Conservation (phyloP, 2,888 invertebrate species). For the Tridacna gigas region DNA sequence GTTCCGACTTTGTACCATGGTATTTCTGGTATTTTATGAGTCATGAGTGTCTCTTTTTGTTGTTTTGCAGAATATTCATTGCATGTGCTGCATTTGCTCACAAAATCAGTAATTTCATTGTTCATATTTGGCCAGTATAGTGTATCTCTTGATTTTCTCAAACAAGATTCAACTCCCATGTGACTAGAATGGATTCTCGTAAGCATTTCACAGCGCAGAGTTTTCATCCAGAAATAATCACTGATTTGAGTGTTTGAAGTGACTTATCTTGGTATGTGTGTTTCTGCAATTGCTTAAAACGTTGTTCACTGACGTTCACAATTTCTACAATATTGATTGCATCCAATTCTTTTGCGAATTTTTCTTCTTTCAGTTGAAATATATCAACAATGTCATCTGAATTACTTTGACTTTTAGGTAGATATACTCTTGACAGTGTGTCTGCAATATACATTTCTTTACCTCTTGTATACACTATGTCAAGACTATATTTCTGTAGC, state of each 20-base stretch:
- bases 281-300: slow-evolving; percentile 7
- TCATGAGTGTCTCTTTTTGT: slow-evolving; percentile 44
- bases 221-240: slow-evolving; percentile 12
- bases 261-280: slow-evolving; percentile 13
- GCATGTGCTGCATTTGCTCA: too few relatives aligned
- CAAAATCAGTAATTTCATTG: slow-evolving; percentile 35
- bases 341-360: background rate
- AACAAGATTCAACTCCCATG: slow-evolving; percentile 6
- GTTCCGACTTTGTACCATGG: slow-evolving; percentile 45
- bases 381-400: background rate
- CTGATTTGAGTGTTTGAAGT: slow-evolving; percentile 17
- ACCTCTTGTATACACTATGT: slow-evolving; percentile 52
- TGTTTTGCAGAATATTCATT: slow-evolving; percentile 34
- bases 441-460: slow-evolving; percentile 56
- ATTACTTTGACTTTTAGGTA: slow-evolving; percentile 10
- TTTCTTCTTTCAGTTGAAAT: background rate
- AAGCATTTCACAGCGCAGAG: slow-evolving; percentile 25
- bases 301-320: background rate
- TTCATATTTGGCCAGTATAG: slow-evolving; percentile 55
- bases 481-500: slow-evolving; percentile 57
- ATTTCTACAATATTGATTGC: background rate
- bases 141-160: slow-evolving; percentile 35
- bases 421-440: slow-evolving; percentile 61
- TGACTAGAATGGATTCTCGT: slow-evolving; percentile 20
- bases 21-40: slow-evolving; percentile 45